Evolutionary conservation across 2,888 invertebrate genomes (phyloP).

Genomic region (Scrobipalpa costella): DNA sequence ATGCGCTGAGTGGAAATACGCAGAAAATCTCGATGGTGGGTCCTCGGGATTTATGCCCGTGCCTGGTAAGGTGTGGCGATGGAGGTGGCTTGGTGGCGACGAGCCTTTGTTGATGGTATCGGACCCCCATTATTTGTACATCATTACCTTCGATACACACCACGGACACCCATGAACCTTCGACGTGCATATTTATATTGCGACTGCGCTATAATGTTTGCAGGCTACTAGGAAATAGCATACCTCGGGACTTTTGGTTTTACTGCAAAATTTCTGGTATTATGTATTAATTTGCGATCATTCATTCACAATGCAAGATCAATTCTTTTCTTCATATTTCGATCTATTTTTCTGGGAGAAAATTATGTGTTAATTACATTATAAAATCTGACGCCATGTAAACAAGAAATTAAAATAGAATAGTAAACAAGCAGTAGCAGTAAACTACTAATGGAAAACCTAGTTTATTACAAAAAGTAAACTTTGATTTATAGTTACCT

Average conservation of each 20-base stretch:
- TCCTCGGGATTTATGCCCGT: conserved; percentile 8
- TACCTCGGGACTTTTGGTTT: conserved; percentile 5
- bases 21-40: conserved; percentile 11
- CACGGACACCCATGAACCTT: background rate
- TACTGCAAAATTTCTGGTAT: background rate
- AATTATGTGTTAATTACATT: too few relatives aligned
- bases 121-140: conserved; percentile 47
- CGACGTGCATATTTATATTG: conserved; percentile 39
- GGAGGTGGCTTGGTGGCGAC: conserved; percentile 36
- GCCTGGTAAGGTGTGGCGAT: conserved; percentile 35
- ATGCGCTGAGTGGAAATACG: background rate
- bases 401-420: background rate
- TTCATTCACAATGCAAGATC: too few relatives aligned
- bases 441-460: conserved; percentile 14
- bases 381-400: background rate
- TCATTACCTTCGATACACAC: conserved; percentile 44
- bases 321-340: too few relatives aligned
- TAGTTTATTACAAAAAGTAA: conserved; percentile 43
- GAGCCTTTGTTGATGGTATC: conserved; percentile 45
- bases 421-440: background rate
- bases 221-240: conserved; percentile 10
- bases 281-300: background rate
- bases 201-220: conserved; percentile 3
- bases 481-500: conserved; percentile 63
- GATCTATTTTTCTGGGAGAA: too few relatives aligned